phyloP scores from a whole-genome alignment of 2,113 vertebrate genomes.

The Albula glossodonta region DNA sequence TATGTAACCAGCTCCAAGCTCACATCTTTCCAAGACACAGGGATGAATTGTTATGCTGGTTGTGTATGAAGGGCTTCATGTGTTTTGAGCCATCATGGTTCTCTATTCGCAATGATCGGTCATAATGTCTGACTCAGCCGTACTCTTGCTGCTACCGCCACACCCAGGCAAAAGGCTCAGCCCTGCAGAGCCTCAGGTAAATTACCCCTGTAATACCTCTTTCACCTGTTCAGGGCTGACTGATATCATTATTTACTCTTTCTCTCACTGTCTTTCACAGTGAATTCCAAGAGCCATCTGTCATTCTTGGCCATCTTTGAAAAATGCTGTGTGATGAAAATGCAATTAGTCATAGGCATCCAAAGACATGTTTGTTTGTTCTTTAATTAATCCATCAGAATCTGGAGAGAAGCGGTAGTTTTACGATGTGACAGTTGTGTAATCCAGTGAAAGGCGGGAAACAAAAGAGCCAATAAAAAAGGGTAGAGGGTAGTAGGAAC shows the following conservation, averaged over 20 bases:
- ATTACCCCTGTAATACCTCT: conserved; percentile 9
- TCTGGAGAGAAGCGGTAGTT: no score
- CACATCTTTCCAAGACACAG: background rate
- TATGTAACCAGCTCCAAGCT: background rate
- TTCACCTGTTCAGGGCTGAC: background rate
- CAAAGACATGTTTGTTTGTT: background rate
- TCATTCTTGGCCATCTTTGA: background rate
- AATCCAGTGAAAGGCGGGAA: no score
- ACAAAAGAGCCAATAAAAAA: no score
- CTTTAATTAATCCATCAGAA: no score
- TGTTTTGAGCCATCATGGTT: background rate
- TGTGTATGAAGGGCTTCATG: no score
- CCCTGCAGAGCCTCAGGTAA: background rate
- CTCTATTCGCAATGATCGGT: background rate
- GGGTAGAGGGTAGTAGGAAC: no score
- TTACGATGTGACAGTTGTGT: no score
- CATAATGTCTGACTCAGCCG: no score
- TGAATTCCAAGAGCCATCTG: background rate
- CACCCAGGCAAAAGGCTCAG: background rate
- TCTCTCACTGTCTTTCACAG: background rate
- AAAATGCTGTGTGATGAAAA: background rate
- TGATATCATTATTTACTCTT: conserved; percentile 17
- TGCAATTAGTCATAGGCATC: background rate
- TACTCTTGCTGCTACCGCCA: background rate
- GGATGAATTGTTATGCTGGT: background rate